These are phyloP conservation scores for Brenthis hecate DNA, from an alignment of 2,888 invertebrate species.

Conservation along the genomic window DNA sequence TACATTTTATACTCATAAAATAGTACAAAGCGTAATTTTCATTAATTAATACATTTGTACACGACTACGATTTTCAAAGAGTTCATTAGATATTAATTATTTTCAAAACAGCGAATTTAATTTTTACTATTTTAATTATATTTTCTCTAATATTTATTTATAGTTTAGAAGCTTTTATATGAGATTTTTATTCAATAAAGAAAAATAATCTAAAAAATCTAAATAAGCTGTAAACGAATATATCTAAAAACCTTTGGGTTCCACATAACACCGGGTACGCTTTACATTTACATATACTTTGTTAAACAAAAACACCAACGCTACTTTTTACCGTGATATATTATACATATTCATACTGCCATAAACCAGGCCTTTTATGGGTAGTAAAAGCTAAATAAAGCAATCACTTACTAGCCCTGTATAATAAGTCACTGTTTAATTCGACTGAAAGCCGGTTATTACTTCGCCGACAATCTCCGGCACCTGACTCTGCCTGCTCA, in stretches of 20 bases:
- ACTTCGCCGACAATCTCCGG: neutral
- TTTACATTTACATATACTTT: conserved; percentile 17
- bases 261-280: neutral
- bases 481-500: too few relatives aligned
- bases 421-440: conserved; percentile 33
- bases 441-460: conserved; percentile 31
- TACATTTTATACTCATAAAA: too few relatives aligned
- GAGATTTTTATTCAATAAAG: conserved; percentile 6
- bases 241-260: conserved; percentile 10
- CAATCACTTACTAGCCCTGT: conserved; percentile 29
- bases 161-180: neutral
- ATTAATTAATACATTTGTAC: too few relatives aligned
- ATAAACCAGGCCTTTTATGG: conserved; percentile 21
- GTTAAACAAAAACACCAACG: conserved; percentile 15
- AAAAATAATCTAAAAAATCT: conserved; percentile 2
- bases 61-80: too few relatives aligned
- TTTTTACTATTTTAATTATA: too few relatives aligned
- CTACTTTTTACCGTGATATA: conserved; percentile 19
- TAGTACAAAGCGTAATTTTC: too few relatives aligned
- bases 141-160: too few relatives aligned
- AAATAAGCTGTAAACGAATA: conserved; percentile 7
- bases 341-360: conserved; percentile 17
- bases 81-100: too few relatives aligned
- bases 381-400: conserved; percentile 33
- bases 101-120: too few relatives aligned